Percentiles rank a stretch among this genome's conserved stretches.
phyloP scores from a whole-genome alignment of 2,888 invertebrate species.

The Tethea ocularis region DNA sequence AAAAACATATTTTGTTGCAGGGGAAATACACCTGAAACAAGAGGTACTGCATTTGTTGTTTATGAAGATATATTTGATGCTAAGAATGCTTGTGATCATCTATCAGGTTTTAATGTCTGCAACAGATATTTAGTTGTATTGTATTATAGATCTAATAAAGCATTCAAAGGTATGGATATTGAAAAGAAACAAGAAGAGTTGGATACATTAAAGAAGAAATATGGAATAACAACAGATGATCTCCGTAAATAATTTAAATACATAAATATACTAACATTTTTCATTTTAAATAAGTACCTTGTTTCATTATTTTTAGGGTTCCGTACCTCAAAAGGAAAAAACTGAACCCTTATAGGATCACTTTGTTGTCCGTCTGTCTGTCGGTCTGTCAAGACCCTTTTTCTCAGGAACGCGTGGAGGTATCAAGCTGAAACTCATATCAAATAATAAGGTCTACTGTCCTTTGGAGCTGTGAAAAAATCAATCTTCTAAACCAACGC shows the following conservation, averaged over 20 bases:
- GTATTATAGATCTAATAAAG: constrained; percentile 98
- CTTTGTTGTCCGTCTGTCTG: no score
- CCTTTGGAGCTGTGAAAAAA: no score
- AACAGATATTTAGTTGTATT: constrained; percentile 99
- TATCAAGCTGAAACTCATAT: no score
- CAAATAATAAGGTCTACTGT: no score
- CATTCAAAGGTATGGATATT: constrained; percentile 97
- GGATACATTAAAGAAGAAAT: constrained; percentile 97
- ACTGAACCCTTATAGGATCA: no score
- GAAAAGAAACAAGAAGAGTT: constrained; percentile 98
- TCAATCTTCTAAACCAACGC: no score
- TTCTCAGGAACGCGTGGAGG: no score
- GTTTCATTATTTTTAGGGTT: no score
- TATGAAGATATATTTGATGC: constrained; percentile 99
- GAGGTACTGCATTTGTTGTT: constrained; percentile 99
- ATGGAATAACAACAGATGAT: constrained; percentile 88
- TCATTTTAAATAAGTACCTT: no score
- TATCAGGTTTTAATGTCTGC: constrained; percentile 99
- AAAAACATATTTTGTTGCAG: constrained; percentile 75
- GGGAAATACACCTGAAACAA: constrained; percentile 98
- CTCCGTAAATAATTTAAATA: constrained; percentile 67
- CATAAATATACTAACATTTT: neutral
- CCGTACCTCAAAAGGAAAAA: no score
- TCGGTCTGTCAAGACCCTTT: no score
- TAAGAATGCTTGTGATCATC: constrained; percentile 99